These are phyloP conservation scores for Cygnus atratus DNA, from an alignment of 2,113 vertebrate species.

Conservation along the genomic window DNA sequence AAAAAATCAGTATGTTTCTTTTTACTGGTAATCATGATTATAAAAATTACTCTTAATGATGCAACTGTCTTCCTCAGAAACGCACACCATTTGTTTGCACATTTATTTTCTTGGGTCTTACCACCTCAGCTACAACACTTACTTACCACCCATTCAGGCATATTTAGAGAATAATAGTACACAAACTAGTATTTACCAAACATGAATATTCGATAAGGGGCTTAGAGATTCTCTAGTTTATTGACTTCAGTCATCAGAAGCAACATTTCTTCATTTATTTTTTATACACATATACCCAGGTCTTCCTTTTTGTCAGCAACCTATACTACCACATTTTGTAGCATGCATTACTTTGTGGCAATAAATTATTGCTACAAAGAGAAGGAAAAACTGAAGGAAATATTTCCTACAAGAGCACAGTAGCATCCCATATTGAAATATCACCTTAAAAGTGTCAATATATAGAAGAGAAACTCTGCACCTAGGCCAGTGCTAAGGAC, in stretches of 20 bases:
- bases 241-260: conserved; percentile 6
- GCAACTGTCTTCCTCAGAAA: background rate
- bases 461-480: background rate
- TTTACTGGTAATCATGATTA: background rate
- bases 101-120: conserved; percentile 6
- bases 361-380: background rate
- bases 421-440: background rate
- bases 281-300: background rate
- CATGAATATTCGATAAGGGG: conserved; percentile 28
- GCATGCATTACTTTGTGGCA: background rate
- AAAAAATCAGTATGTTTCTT: background rate
- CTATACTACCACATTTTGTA: background rate
- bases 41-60: background rate
- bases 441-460: background rate
- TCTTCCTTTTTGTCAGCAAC: background rate
- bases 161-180: background rate
- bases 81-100: background rate
- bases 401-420: background rate
- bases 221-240: background rate
- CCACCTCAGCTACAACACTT: conserved; percentile 20
- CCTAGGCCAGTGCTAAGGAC: background rate
- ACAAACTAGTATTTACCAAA: conserved; percentile 12
- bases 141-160: background rate
- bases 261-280: background rate
- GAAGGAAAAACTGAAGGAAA: background rate